Evolutionary conservation across 2,797 vertebrate genomes (phyloP), one percentile per base, ranked within the genome.

Genomic region (Champsocephalus esox): DNA sequence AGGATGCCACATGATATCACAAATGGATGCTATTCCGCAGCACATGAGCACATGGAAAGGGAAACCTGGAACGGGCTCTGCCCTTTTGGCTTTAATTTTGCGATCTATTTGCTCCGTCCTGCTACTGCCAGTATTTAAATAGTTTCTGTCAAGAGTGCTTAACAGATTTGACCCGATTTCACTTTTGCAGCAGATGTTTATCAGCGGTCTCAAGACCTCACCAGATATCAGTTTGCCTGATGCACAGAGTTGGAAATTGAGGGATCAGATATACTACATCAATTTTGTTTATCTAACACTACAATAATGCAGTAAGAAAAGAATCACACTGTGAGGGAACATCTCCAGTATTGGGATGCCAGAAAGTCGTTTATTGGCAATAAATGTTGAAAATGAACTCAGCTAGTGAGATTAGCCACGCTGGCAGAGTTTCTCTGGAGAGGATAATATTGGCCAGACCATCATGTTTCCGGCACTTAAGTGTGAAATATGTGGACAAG

Each of bases 101-200:
- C 32, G 4, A 84, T 78, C 69, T 38, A 64, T 75, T 82, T 77
- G 62, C 79, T 74, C 75, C 5, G 14, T 71, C 45, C 49, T 32
- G 17, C 72, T 62, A 60, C 64, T 68, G 74, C 80, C 77, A 83
- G 72, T 24, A 66, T 69, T 79, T 59, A 49, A 67, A 77, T 80
- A 61, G 68, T 69, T 86, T 85, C 81, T 72, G 77, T 81, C 49
- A 51, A 50, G 71, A 82, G 73, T 13, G 71, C 59, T 76, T 38
- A 73, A 72, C 73, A 63, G 72, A 82, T 70, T 73, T 87, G 81
- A 83, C 80, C 88, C 69, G 73, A 72, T 86, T 80, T 71, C 54
- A 82, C 81, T 87, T 77, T 51, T 79, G 52, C 38, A 68, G 65
- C 83, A 88, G 85, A 89, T 85, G 85, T 77, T 83, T 67, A 77